Evolutionary conservation across 2,797 vertebrate species (phyloP).

Genomic region (Poecilia wingei): DNA sequence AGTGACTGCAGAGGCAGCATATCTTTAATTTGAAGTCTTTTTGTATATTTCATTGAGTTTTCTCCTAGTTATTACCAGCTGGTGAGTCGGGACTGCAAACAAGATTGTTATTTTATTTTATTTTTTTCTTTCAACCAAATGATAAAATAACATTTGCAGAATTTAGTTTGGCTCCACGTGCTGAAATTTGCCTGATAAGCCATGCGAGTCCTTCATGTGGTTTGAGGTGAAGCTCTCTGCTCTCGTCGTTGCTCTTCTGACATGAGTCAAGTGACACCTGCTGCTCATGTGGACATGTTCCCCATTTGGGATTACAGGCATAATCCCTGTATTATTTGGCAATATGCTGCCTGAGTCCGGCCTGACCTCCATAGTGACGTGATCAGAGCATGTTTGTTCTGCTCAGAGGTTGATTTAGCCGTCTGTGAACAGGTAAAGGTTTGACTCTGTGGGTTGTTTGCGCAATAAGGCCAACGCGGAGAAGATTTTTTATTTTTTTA

Average conservation of each 20-base stretch:
- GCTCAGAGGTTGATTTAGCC: slow-evolving; percentile 5
- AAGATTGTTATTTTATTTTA: background rate
- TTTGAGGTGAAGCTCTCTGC: slow-evolving; percentile 22
- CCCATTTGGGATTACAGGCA: slow-evolving; percentile 72
- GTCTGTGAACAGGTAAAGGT: background rate
- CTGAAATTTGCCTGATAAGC: slow-evolving; percentile 7
- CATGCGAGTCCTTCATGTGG: slow-evolving; percentile 29
- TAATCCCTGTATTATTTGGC: slow-evolving; percentile 77
- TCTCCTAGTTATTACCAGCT: background rate
- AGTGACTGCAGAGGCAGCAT: background rate
- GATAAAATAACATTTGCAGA: background rate
- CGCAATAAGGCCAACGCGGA: slow-evolving; percentile 1
- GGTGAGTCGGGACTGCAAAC: background rate
- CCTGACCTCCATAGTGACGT: slow-evolving; percentile 60
- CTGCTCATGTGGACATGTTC: slow-evolving; percentile 53
- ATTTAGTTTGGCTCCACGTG: background rate
- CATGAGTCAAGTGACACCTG: slow-evolving; percentile 64
- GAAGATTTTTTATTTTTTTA: slow-evolving; percentile 1
- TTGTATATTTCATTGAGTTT: background rate
- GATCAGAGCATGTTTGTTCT: slow-evolving; percentile 29
- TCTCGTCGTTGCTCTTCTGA: slow-evolving; percentile 23
- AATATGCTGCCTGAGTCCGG: slow-evolving; percentile 58
- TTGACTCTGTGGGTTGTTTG: slow-evolving; percentile 22
- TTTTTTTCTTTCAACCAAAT: background rate
- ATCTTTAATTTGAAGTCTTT: background rate